Conservation (phyloP, 2,888 invertebrate species). For the Cheilosia vernalis region DNA sequence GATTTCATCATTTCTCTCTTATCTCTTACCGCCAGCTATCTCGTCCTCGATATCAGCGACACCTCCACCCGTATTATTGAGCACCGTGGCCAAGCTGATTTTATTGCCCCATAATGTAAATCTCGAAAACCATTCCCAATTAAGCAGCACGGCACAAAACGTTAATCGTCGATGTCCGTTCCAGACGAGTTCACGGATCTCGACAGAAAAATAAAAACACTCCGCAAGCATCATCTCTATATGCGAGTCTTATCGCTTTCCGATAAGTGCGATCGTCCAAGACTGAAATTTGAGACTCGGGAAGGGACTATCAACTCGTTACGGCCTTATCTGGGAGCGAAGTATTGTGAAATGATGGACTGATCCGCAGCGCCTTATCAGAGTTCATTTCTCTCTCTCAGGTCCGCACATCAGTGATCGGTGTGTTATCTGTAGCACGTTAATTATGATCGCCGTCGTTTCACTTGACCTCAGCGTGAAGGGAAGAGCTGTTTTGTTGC, state of each 20-base stretch:
- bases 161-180: slow-evolving; percentile 38
- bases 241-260: slow-evolving; percentile 48
- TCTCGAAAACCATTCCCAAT: slow-evolving; percentile 35
- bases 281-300: slow-evolving; percentile 44
- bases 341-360: slow-evolving; percentile 38
- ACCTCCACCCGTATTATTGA: slow-evolving; percentile 27
- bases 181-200: slow-evolving; percentile 49
- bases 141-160: slow-evolving; percentile 29
- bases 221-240: slow-evolving; percentile 18
- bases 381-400: slow-evolving; percentile 41
- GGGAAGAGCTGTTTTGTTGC: neutral
- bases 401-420: slow-evolving; percentile 12
- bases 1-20: neutral
- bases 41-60: slow-evolving; percentile 37
- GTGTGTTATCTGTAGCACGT: slow-evolving; percentile 48
- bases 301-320: slow-evolving; percentile 33
- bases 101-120: slow-evolving; percentile 31
- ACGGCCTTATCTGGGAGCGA: slow-evolving; percentile 33
- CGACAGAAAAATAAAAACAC: slow-evolving; percentile 9
- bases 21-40: slow-evolving; percentile 29
- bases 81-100: slow-evolving; percentile 1
- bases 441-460: slow-evolving; percentile 32
- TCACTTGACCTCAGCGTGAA: slow-evolving; percentile 26
- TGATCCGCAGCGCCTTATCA: slow-evolving; percentile 32
- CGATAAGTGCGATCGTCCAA: slow-evolving; percentile 53